Evolutionary conservation across 2,888 invertebrate genomes (phyloP), one percentile per base, ranked within the genome.

Genomic region (Leptothorax acervorum): DNA sequence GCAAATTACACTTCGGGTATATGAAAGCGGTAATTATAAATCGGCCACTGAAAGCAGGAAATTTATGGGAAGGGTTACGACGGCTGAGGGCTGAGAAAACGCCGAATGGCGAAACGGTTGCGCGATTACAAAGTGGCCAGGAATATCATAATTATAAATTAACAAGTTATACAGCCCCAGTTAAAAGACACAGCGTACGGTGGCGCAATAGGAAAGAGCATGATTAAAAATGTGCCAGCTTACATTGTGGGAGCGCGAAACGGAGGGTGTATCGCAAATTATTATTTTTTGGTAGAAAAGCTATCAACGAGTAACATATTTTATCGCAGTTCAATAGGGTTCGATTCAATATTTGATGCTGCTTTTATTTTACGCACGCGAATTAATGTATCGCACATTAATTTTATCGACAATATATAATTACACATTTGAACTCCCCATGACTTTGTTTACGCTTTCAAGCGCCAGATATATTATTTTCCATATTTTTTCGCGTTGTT

Each of bases 11-110:
- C 84, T 88, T 85, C 62, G 74, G 79, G 53, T 84, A 71, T 87
- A 84, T 83, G 84, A 85, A 85, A 83, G 83, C 86, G 87, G 90
- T 88, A 88, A 90, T 90, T 90, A 90, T 90, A 90, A 90, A 90
- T 90, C 87, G 87, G 88, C 85, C 85, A 78, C 79, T 86, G 79
- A 87, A 84, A 87, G 85, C 88, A 63, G 84, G 57, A 82, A 86
- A 88, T 88, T 90, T 87, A 90, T 85, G 82, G 85, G 75, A 78
- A 90, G 84, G 85, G 84, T 86, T 83, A 82, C 87, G 85, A 87
- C 63, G 79, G 76, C 76, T 63, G 84, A 85, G 85, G 84, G 82
- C 63, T 73, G 86, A 86, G 86, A 82, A 88, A 89, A 85, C 79
- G 82, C 74, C 82, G 87, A 85, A 88, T 85, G 79, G 88, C 82